These are phyloP conservation scores for Murina feae DNA, from an alignment of 2,113 vertebrate species.

Conservation along the genomic window DNA sequence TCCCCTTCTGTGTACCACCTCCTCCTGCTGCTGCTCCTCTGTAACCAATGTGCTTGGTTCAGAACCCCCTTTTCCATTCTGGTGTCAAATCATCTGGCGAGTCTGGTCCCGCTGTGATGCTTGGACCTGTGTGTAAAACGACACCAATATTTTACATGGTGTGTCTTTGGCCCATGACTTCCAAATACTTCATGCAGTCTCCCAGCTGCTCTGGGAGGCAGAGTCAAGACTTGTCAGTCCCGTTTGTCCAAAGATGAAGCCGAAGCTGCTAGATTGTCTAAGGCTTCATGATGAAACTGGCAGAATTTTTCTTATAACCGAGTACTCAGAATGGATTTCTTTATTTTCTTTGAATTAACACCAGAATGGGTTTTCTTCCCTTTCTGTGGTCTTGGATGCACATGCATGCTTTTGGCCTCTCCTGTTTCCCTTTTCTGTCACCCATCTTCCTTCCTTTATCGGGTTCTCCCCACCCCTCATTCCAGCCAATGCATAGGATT, in stretches of 20 bases:
- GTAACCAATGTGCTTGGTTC: constrained; percentile 64
- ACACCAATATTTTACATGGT: neutral
- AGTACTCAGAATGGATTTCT: neutral
- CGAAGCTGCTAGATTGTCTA: neutral
- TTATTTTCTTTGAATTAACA: constrained; percentile 67
- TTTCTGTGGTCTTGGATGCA: neutral
- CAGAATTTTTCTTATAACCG: neutral
- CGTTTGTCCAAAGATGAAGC: neutral
- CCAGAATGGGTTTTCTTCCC: constrained; percentile 58
- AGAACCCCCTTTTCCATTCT: constrained; percentile 69
- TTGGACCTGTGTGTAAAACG: neutral
- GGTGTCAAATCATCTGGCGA: constrained; percentile 72
- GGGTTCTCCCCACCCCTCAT: neutral
- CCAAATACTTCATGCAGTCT: neutral
- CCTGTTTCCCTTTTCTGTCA: neutral
- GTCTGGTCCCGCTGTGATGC: neutral
- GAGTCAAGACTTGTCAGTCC: neutral
- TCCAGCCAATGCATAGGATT: neutral
- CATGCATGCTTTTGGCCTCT: constrained; percentile 51
- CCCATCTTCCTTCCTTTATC: neutral
- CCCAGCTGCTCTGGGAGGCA: neutral
- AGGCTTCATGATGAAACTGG: neutral
- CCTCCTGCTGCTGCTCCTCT: constrained; percentile 49
- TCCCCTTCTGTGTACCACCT: neutral
- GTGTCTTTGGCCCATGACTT: neutral